These are phyloP conservation scores for Dreissena rostriformis DNA, from an alignment of 1,140 invertebrate species.

Conservation along the genomic window DNA sequence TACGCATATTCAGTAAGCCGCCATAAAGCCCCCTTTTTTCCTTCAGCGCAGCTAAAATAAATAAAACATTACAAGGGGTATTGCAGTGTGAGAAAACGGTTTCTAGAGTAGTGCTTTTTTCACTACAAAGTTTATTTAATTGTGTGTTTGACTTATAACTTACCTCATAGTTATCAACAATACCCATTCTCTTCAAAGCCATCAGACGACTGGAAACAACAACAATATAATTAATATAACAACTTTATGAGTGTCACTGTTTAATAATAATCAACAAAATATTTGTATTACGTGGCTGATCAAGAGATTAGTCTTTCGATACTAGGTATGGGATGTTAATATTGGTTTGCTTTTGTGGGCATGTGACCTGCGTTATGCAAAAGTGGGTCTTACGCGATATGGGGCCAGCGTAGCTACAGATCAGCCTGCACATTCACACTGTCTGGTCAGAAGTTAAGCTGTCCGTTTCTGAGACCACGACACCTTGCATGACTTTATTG, in stretches of 20 bases:
- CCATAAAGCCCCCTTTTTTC: neutral
- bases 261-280: neutral
- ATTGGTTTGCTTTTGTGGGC: neutral
- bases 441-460: no score
- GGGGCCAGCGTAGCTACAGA: no score
- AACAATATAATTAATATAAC: neutral
- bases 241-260: neutral
- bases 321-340: neutral
- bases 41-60: neutral
- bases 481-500: no score
- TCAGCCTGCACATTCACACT: no score
- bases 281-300: neutral
- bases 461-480: no score
- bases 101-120: no score
- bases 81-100: no score
- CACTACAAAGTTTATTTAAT: neutral
- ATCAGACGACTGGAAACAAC: constrained; percentile 92
- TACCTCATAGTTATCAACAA: constrained; percentile 98
- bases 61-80: no score
- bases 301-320: neutral
- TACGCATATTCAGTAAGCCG: neutral
- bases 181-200: constrained; percentile 99
- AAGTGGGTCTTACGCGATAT: neutral
- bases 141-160: neutral
- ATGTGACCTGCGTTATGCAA: neutral